phyloP scores from a whole-genome alignment of 2,797 vertebrate genomes.

The Orestias chungarensis region DNA sequence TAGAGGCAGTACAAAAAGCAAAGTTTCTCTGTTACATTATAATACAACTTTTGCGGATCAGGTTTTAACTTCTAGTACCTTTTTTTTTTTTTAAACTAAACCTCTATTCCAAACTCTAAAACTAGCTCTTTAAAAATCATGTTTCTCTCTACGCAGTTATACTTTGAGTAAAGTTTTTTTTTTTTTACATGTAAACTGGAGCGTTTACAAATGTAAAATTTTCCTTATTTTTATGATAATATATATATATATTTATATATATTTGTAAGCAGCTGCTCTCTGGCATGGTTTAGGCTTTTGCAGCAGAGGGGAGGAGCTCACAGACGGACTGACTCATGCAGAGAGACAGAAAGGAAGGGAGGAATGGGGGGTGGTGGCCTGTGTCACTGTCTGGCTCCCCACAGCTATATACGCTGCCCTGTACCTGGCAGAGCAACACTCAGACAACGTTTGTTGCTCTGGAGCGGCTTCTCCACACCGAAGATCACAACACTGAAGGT shows the following conservation, averaged over 20 bases:
- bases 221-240: too few species aligned
- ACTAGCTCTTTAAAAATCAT: background rate
- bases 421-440: slow-evolving; percentile 76
- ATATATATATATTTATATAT: too few species aligned
- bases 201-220: too few species aligned
- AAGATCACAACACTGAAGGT: slow-evolving; percentile 64
- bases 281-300: slow-evolving; percentile 55
- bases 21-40: too few species aligned
- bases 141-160: background rate
- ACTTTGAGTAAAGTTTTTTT: background rate
- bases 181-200: background rate
- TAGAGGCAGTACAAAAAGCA: too few species aligned
- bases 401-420: slow-evolving; percentile 79
- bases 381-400: slow-evolving; percentile 77
- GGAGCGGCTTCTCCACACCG: slow-evolving; percentile 57
- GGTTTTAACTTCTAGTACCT: background rate
- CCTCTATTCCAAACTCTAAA: background rate
- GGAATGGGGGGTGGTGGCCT: slow-evolving; percentile 45
- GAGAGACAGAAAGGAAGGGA: slow-evolving; percentile 17
- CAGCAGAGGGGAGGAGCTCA: slow-evolving; percentile 67
- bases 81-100: background rate
- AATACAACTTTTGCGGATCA: background rate
- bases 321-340: slow-evolving; percentile 74
- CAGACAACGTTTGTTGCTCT: slow-evolving; percentile 44
- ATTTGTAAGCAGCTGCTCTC: slow-evolving; percentile 76